A percentile compares a stretch with the other conserved stretches of the same genome.
These are phyloP conservation scores for Synanthedon formicaeformis DNA, from an alignment of 2,888 invertebrate species.

Conservation along the genomic window DNA sequence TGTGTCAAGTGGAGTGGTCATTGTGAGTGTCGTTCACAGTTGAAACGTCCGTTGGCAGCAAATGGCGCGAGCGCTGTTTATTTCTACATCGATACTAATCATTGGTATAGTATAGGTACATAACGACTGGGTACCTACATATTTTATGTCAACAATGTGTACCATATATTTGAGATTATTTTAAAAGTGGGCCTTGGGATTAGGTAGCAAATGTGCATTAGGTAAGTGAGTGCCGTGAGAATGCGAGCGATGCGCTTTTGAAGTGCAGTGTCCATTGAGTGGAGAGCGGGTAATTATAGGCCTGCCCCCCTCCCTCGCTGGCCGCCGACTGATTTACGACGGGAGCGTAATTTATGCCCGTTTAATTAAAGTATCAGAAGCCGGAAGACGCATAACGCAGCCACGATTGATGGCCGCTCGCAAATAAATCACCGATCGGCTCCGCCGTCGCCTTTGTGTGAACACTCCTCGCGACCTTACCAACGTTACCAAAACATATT, in stretches of 20 bases:
- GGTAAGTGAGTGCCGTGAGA: constrained; percentile 13
- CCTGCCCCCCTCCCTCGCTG: constrained; percentile 10
- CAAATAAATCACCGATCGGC: neutral
- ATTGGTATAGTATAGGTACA: too few relatives aligned
- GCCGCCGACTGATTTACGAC: constrained; percentile 52
- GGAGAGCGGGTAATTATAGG: constrained; percentile 12
- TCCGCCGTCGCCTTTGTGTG: neutral
- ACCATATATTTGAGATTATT: too few relatives aligned
- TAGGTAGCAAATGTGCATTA: too few relatives aligned
- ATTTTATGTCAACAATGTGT: too few relatives aligned
- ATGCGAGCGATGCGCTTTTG: constrained; percentile 31
- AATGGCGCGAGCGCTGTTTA: neutral
- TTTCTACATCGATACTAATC: too few relatives aligned
- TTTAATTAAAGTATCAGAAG: constrained; percentile 62
- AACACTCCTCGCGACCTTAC: too few relatives aligned
- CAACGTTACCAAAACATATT: too few relatives aligned
- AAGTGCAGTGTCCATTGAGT: constrained; percentile 33
- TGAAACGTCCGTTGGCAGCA: neutral
- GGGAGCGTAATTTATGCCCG: constrained; percentile 46
- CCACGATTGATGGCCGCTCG: neutral
- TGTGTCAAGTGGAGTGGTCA: constrained; percentile 19
- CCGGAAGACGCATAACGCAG: constrained; percentile 33
- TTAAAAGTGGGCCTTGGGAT: too few relatives aligned
- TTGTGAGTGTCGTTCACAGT: neutral
- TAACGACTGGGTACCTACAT: too few relatives aligned